Evolutionary conservation across 2,888 invertebrate species (phyloP).

Genomic region (Chaitophorus viminalis): DNA sequence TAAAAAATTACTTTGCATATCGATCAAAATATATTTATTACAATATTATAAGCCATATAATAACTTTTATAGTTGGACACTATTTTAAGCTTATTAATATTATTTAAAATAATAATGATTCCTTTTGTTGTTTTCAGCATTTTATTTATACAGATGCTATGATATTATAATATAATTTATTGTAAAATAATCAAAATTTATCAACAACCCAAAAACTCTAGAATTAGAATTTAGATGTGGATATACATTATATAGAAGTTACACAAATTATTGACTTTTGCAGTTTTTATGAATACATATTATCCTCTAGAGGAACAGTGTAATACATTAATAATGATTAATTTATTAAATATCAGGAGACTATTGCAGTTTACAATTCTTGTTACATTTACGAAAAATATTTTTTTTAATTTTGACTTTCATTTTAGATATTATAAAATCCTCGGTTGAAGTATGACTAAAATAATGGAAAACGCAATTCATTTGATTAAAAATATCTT

Average conservation of each 20-base stretch:
- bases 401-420: conserved; percentile 23
- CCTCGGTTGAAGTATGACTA: conserved; percentile 7
- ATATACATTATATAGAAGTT: neutral
- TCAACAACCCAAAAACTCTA: no score
- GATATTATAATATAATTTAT: neutral
- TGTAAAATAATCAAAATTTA: no score
- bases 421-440: neutral
- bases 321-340: conserved; percentile 33
- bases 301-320: neutral
- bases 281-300: neutral
- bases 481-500: conserved; percentile 57
- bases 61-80: no score
- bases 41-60: no score
- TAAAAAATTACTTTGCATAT: no score
- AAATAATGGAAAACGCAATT: conserved; percentile 45
- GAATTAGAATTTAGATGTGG: neutral
- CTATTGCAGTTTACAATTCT: neutral
- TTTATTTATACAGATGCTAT: neutral
- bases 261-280: neutral
- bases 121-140: no score
- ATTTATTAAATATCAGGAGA: conserved; percentile 21
- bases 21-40: no score
- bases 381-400: neutral
- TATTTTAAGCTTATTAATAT: no score
- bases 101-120: no score